A percentile compares a stretch with the other conserved stretches of the same genome.
Evolutionary conservation across 2,888 invertebrate genomes (phyloP).

Genomic region (Eupithecia insigniata): DNA sequence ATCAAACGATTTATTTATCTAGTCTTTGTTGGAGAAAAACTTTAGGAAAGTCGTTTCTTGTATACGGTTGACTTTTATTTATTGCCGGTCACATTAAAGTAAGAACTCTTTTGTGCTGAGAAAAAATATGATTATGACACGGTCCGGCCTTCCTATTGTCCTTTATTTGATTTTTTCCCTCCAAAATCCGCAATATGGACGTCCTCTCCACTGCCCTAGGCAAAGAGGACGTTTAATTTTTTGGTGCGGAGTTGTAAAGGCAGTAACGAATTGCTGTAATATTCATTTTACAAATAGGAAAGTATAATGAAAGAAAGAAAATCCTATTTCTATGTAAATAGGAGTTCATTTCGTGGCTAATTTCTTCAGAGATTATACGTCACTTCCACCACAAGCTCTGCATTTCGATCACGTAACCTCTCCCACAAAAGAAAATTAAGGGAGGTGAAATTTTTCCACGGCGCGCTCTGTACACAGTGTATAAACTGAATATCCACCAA

Average conservation of each 20-base stretch:
- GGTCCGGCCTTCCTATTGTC: conserved; percentile 75
- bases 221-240: conserved; percentile 12
- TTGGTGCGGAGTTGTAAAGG: background rate
- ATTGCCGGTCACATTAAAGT: conserved; percentile 78
- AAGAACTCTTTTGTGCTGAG: conserved; percentile 77
- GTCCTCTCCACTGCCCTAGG: conserved; percentile 56
- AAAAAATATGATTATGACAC: conserved; percentile 82
- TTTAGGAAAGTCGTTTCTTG: conserved; percentile 53
- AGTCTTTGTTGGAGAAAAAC: conserved; percentile 46
- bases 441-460: conserved; percentile 64
- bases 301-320: conserved; percentile 25
- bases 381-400: conserved; percentile 45
- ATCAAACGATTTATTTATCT: conserved; percentile 22
- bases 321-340: conserved; percentile 42
- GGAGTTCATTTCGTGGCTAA: conserved; percentile 38
- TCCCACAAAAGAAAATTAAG: conserved; percentile 72
- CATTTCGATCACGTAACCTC: conserved; percentile 66
- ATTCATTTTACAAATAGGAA: conserved; percentile 10
- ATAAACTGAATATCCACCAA: conserved; percentile 67
- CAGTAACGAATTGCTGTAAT: conserved; percentile 16
- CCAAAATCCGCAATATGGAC: conserved; percentile 69
- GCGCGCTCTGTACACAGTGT: conserved; percentile 50
- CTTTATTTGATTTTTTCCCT: conserved; percentile 74
- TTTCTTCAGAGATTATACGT: conserved; percentile 42
- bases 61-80: conserved; percentile 75